phyloP scores from a whole-genome alignment of 2,888 invertebrate genomes.

The Eupithecia insigniata region DNA sequence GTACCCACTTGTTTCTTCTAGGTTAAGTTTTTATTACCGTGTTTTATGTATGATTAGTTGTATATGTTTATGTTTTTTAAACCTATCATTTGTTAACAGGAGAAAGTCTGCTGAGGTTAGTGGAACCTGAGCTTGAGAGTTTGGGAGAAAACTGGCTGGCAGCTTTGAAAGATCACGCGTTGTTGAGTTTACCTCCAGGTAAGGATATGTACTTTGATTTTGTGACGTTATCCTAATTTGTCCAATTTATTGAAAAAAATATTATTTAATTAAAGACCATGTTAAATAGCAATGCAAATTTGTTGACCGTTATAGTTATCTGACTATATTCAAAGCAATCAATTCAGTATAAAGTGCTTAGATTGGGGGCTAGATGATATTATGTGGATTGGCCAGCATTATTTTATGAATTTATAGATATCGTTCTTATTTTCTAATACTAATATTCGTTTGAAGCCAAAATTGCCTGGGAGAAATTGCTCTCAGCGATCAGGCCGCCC shows the following conservation, averaged over 20 bases:
- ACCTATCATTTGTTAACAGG: constrained; percentile 53
- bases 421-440: background rate
- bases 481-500: too few species aligned
- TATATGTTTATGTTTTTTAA: too few species aligned
- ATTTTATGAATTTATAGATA: background rate
- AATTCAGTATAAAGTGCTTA: background rate
- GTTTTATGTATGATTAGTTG: too few species aligned
- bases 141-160: constrained; percentile 98
- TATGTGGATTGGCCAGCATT: background rate
- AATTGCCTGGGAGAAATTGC: too few species aligned
- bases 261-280: too few species aligned
- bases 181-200: constrained; percentile 94
- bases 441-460: too few species aligned
- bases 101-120: constrained; percentile 93
- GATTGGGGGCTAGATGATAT: background rate
- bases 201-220: too few species aligned
- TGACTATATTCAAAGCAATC: background rate
- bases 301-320: background rate
- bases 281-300: too few species aligned
- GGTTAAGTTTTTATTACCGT: too few species aligned
- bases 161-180: constrained; percentile 96
- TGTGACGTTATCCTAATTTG: background rate
- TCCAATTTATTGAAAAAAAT: background rate
- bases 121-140: constrained; percentile 96
- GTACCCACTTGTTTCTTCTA: too few species aligned